Evolutionary conservation across 1,140 invertebrate genomes (phyloP).

Genomic region (Glomeris maerens): DNA sequence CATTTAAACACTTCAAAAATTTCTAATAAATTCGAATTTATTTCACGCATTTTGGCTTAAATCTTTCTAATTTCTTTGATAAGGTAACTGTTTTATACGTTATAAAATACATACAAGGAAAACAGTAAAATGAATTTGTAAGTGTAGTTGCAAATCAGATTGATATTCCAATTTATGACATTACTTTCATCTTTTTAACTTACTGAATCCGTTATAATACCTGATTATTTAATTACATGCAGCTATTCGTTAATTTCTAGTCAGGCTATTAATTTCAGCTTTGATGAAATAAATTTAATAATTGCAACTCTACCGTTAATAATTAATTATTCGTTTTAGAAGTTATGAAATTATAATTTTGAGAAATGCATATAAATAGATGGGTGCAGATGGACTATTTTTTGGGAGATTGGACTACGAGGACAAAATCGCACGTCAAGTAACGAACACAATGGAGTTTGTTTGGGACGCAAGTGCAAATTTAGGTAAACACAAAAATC

Average conservation of each 20-base stretch:
- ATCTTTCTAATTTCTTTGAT: too few relatives aligned
- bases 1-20: too few relatives aligned
- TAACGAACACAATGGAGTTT: slow-evolving; percentile 57
- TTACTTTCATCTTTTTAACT: too few relatives aligned
- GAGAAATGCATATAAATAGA: too few relatives aligned
- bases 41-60: too few relatives aligned
- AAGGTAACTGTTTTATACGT: too few relatives aligned
- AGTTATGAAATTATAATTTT: not conserved
- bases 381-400: slow-evolving; percentile 61
- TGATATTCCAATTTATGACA: too few relatives aligned
- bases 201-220: not conserved
- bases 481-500: slow-evolving; percentile 22
- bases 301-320: not conserved
- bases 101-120: too few relatives aligned
- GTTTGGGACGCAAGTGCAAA: slow-evolving; percentile 53
- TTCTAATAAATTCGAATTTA: too few relatives aligned
- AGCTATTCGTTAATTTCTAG: not conserved
- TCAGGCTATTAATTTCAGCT: not conserved
- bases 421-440: slow-evolving; percentile 53
- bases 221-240: not conserved
- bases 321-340: not conserved
- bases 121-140: too few relatives aligned
- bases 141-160: too few relatives aligned
- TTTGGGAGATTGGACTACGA: slow-evolving; percentile 76
- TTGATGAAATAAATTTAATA: not conserved